Evolutionary conservation across 2,888 invertebrate genomes (phyloP).

Genomic region (Platynereis dumerilii): DNA sequence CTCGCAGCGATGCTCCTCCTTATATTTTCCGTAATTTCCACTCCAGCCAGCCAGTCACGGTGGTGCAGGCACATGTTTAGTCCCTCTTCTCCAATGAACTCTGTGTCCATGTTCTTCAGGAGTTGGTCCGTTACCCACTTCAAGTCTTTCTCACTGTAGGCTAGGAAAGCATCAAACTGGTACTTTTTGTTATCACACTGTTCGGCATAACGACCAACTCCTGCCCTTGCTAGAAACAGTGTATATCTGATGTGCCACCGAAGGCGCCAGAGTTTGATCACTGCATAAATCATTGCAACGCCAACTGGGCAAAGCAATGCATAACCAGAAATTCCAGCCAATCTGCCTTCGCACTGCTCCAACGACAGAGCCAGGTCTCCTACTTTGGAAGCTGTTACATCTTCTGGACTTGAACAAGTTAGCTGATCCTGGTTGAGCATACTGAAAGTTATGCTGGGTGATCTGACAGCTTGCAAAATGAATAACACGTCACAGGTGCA

Average conservation of each 20-base stretch:
- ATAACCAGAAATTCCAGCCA: too few species aligned
- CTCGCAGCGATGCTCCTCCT: constrained; percentile 75
- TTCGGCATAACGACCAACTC: not conserved
- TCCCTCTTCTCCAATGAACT: constrained; percentile 37
- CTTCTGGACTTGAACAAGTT: not conserved
- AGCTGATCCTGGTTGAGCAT: not conserved
- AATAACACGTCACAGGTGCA: not conserved
- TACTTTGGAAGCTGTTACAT: not conserved
- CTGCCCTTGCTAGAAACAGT: not conserved
- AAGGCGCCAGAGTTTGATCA: not conserved
- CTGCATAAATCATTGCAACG: not conserved
- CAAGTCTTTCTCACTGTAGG: constrained; percentile 73
- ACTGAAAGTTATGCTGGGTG: not conserved
- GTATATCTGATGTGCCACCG: constrained; percentile 2
- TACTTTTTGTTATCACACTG: constrained; percentile 32
- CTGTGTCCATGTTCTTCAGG: constrained; percentile 70
- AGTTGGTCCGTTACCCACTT: constrained; percentile 72
- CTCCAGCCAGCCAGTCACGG: constrained; percentile 75
- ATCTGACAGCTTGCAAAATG: not conserved
- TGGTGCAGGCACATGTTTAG: constrained; percentile 75
- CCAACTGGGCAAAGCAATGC: not conserved
- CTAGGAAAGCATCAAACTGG: constrained; percentile 74
- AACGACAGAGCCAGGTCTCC: too few species aligned
- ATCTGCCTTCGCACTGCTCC: too few species aligned
- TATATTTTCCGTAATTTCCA: constrained; percentile 75